phyloP scores from a whole-genome alignment of 1,140 invertebrate genomes.

The Limonius californicus region DNA sequence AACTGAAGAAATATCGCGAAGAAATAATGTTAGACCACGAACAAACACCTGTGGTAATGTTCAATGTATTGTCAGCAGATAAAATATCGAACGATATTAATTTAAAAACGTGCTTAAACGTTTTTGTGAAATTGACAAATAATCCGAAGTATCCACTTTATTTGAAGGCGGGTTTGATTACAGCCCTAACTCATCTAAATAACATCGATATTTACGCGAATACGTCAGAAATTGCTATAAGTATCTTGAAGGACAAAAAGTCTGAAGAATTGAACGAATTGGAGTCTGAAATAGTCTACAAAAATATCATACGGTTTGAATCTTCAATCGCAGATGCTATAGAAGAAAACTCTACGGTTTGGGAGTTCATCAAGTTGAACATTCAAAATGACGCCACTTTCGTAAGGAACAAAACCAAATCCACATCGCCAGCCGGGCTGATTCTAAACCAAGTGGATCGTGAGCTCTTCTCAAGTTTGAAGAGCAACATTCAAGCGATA shows the following conservation, averaged over 20 bases:
- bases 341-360: conserved; percentile 38
- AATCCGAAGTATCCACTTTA: conserved; percentile 45
- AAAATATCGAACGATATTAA: neutral
- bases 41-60: conserved; percentile 54
- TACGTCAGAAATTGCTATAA: conserved; percentile 38
- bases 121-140: neutral
- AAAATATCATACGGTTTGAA: conserved; percentile 48
- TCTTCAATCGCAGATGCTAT: conserved; percentile 26
- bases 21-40: conserved; percentile 62
- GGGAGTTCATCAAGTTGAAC: conserved; percentile 47
- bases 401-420: conserved; percentile 3
- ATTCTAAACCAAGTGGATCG: conserved; percentile 58
- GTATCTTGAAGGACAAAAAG: conserved; percentile 32
- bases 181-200: conserved; percentile 54
- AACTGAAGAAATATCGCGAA: conserved; percentile 26
- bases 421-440: conserved; percentile 34
- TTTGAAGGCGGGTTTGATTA: conserved; percentile 48
- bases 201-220: conserved; percentile 49
- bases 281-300: conserved; percentile 48
- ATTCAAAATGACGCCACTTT: conserved; percentile 44
- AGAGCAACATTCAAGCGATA: conserved; percentile 37
- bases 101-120: neutral
- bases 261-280: conserved; percentile 12
- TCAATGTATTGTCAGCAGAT: conserved; percentile 43
- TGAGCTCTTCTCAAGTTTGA: conserved; percentile 50